A percentile compares a stretch with the other conserved stretches of the same genome.
Evolutionary conservation across 2,888 invertebrate genomes (phyloP).

Genomic region (Liodrosophila aerea): DNA sequence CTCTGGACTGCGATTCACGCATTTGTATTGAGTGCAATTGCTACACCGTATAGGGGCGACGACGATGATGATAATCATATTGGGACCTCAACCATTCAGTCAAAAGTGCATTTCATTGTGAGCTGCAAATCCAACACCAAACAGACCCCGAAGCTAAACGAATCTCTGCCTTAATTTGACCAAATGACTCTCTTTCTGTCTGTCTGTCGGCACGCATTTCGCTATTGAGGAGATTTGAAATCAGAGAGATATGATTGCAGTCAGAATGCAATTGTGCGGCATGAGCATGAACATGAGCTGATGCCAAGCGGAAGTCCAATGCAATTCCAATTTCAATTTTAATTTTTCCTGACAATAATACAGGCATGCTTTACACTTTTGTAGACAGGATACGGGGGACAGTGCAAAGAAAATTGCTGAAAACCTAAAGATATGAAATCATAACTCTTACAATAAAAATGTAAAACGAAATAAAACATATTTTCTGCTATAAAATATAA

Average conservation of each 20-base stretch:
- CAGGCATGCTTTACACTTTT: neutral
- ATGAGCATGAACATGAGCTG: slow-evolving; percentile 12
- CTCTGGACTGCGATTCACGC: slow-evolving; percentile 14
- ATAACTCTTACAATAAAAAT: too few species aligned
- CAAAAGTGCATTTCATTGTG: too few species aligned
- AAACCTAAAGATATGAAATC: too few species aligned
- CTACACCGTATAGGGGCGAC: neutral
- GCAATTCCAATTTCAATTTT: slow-evolving; percentile 16
- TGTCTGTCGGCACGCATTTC: slow-evolving; percentile 38
- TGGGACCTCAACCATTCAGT: neutral
- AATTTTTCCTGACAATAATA: slow-evolving; percentile 31
- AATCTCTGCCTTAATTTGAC: slow-evolving; percentile 44
- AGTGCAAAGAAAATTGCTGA: too few species aligned
- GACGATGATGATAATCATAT: too few species aligned
- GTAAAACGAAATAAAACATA: too few species aligned
- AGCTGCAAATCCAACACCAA: slow-evolving; percentile 4
- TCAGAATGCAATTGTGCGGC: slow-evolving; percentile 13
- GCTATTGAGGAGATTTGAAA: slow-evolving; percentile 5
- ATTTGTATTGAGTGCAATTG: neutral
- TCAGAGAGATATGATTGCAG: neutral
- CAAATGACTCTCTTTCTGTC: slow-evolving; percentile 30
- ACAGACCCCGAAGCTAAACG: slow-evolving; percentile 3
- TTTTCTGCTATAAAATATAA: too few species aligned
- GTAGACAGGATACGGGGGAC: too few species aligned
- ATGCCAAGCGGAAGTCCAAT: slow-evolving; percentile 58